Percentiles rank a stretch among this genome's conserved stretches.
Evolutionary conservation across 1,140 invertebrate species (phyloP).

Genomic region (Liolophura sinensis): DNA sequence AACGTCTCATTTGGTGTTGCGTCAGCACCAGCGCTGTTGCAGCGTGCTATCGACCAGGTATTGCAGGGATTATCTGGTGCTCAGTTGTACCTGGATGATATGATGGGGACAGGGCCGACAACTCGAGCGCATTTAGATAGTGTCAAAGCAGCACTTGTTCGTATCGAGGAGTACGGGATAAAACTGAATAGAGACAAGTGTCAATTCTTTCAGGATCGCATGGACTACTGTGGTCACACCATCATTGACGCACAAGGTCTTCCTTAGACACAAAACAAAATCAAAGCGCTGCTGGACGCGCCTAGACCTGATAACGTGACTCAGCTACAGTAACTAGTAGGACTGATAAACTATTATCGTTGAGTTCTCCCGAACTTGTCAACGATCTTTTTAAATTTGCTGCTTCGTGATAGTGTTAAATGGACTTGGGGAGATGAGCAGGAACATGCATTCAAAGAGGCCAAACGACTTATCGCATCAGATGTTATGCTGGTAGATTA

Average conservation of each 20-base stretch:
- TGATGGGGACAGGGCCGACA: constrained; percentile 16
- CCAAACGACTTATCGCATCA: constrained; percentile 19
- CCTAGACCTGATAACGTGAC: constrained; percentile 46
- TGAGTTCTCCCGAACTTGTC: constrained; percentile 15
- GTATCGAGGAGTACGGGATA: constrained; percentile 5
- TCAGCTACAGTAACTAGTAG: constrained; percentile 52
- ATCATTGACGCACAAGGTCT: constrained; percentile 45
- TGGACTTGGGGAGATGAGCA: constrained; percentile 15
- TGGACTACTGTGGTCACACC: constrained; percentile 29
- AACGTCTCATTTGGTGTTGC: constrained; percentile 25
- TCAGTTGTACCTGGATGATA: constrained; percentile 26
- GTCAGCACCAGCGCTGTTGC: constrained; percentile 60
- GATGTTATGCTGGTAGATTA: constrained; percentile 11
- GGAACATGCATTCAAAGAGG: constrained; percentile 41
- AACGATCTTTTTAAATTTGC: constrained; percentile 8
- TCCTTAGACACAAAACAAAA: constrained; percentile 50
- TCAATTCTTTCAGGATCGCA: constrained; percentile 8
- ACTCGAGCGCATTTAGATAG: constrained; percentile 16
- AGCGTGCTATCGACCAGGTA: constrained; percentile 56
- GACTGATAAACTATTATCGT: constrained; percentile 56
- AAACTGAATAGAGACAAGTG: constrained; percentile 11
- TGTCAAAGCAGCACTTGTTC: constrained; percentile 6
- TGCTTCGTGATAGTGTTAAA: constrained; percentile 1
- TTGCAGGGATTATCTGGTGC: constrained; percentile 28
- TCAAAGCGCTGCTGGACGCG: constrained; percentile 51